Evolutionary conservation across 2,888 invertebrate genomes (phyloP).

Genomic region (Gerris lacustris): DNA sequence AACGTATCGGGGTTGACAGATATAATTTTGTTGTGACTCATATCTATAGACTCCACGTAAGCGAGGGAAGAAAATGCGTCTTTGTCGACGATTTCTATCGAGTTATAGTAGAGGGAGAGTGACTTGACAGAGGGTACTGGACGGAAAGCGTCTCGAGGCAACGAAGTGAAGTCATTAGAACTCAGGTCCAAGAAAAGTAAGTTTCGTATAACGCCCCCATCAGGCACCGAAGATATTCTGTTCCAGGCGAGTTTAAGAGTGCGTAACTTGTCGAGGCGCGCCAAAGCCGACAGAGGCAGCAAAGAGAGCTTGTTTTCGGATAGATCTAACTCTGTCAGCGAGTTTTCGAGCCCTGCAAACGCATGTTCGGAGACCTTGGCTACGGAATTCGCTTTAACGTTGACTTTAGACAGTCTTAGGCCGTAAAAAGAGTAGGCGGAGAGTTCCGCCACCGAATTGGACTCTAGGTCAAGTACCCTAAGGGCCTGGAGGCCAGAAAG

Average conservation of each 20-base stretch:
- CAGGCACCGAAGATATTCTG: constrained; percentile 49
- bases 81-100: constrained; percentile 61
- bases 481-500: constrained; percentile 40
- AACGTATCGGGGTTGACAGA: constrained; percentile 62
- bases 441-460: constrained; percentile 69
- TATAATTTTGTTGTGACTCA: constrained; percentile 78
- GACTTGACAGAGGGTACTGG: constrained; percentile 67
- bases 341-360: constrained; percentile 63
- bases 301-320: constrained; percentile 74
- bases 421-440: constrained; percentile 81
- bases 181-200: constrained; percentile 69
- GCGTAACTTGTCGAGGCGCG: constrained; percentile 57
- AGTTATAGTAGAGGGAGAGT: constrained; percentile 72
- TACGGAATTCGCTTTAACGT: constrained; percentile 71
- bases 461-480: constrained; percentile 42
- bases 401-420: constrained; percentile 63
- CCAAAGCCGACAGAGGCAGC: constrained; percentile 68
- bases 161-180: constrained; percentile 67
- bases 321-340: constrained; percentile 70
- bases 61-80: constrained; percentile 62
- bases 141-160: constrained; percentile 64
- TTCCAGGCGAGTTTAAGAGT: constrained; percentile 52
- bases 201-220: constrained; percentile 58
- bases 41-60: constrained; percentile 67
- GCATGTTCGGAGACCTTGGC: constrained; percentile 70